phyloP scores from a whole-genome alignment of 2,113 vertebrate species.

The Vimba vimba region DNA sequence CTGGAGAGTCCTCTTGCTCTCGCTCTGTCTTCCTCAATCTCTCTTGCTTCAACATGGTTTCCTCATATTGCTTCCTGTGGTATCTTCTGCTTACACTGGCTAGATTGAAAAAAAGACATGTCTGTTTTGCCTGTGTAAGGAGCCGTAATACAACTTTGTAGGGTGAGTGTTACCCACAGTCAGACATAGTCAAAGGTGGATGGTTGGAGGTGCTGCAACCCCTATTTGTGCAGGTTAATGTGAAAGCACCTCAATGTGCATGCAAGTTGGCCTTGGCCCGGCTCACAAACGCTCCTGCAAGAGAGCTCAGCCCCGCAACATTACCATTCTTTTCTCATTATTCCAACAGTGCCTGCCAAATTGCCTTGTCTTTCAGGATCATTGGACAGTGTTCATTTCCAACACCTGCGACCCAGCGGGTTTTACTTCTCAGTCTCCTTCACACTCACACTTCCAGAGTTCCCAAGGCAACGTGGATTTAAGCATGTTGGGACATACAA shows the following conservation, averaged over 20 bases:
- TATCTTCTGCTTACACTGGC: slow-evolving; percentile 51
- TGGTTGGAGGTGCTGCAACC: slow-evolving; percentile 65
- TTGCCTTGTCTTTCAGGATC: slow-evolving; percentile 80
- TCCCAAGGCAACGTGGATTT: slow-evolving; percentile 30
- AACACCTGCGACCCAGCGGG: slow-evolving; percentile 60
- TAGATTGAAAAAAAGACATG: slow-evolving; percentile 29
- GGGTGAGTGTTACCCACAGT: not conserved
- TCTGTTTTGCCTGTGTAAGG: not conserved
- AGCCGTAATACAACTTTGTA: not conserved
- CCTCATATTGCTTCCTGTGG: slow-evolving; percentile 44
- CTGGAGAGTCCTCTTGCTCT: slow-evolving; percentile 56
- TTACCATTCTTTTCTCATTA: slow-evolving; percentile 77
- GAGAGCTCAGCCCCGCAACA: slow-evolving; percentile 69
- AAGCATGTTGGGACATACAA: slow-evolving; percentile 11
- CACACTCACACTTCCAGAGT: slow-evolving; percentile 39
- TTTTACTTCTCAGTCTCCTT: slow-evolving; percentile 52
- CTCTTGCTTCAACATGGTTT: slow-evolving; percentile 45
- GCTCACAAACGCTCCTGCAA: slow-evolving; percentile 23
- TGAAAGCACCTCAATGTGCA: slow-evolving; percentile 69
- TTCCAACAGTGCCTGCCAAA: slow-evolving; percentile 72
- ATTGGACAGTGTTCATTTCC: slow-evolving; percentile 70
- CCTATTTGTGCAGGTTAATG: slow-evolving; percentile 80
- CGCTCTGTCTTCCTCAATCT: slow-evolving; percentile 51
- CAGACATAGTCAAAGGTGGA: slow-evolving; percentile 4
- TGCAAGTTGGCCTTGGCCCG: not conserved